Base-by-base conservation (phyloP, 2,888 invertebrate genomes). In the Volucella bombylans region DNA sequence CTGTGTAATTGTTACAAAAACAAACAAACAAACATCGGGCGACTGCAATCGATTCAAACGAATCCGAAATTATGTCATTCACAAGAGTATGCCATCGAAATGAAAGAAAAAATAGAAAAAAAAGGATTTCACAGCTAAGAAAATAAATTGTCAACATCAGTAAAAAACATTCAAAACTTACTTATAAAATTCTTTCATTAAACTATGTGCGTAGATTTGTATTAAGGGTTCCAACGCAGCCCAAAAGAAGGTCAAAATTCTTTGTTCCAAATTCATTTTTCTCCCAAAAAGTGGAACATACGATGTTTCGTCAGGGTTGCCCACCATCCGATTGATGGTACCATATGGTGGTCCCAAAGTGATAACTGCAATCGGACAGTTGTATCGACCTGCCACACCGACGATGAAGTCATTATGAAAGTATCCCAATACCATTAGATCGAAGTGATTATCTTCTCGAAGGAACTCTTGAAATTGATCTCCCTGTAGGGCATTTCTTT, bases 321-420 rank as follows among this genome's bases (percentile, higher is more conserved):
- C 80, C 41, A 80, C 15, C 80, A 80, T 68, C 38, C 61, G 67
- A 62, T 49, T 80, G 8, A 80, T 67, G 2, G 68, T 15, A 0
- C 80, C 80, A 39, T 47, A 80, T 0, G 80, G 80, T 47, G 54
- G 39, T 10, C 61, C 61, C 10, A 79, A n/a, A 14, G 39, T 52
- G 0, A 79, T n/a, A 12, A 79, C 47, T 0, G 72, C 79, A 8
- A 67, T 23, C 8, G 79, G 59, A 31, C 79, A 72, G 3, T 54
- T 39, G 41, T 67, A 80, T 8, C 61, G 41, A 0, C 67, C 80
- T 47, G 67, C 80, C 49, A 80, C 61, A 1, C 80, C 80, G 9
- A 80, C 39, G 49, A 90, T 87, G 14, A 61, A 80, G 8, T 80
- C 80, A 14, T 80, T 80, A 31, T 80, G 73, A 45, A 49, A 80